Base-by-base conservation (phyloP, 2,888 invertebrate species). In the Parnassius glacialis region DNA sequence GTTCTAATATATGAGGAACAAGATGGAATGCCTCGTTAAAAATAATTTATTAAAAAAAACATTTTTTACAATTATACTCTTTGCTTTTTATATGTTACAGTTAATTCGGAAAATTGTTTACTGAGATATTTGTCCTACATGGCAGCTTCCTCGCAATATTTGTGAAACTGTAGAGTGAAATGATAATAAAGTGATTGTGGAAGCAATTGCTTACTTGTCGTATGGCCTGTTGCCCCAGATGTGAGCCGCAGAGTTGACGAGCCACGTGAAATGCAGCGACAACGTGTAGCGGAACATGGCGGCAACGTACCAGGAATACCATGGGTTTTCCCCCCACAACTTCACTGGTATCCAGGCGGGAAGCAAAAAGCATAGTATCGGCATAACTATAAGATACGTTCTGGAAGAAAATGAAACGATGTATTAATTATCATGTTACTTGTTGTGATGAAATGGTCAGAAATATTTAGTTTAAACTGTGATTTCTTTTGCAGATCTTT, bases 201-300 rank as follows among this genome's bases (percentile, higher is more conserved):
- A 50, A 67, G 16, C 87, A 50, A 54, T 47, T 1, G 10, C 94
- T 93, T 82, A 95, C 95, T 93, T 93, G 83, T 99, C 98, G 81
- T 96, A 98, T 1, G 98, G 98, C 76, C 94, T 95, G 81, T 94
- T 95, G 69, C 98, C 98, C 94, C 96, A 98, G 73, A 97, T 95
- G 81, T 98, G 98, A 0, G 98, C 98, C 0, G 96, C 97, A 65
- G 97, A 97, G 90, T 98, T 98, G 16, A 98, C 97, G 64, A 97
- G 89, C 98, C 98, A 98, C 0, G 98, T 98, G 73, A 94, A 93
- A 82, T 99, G 95, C 52, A 98, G 92, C 0, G 95, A 93, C 9
- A 95, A 53, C 3, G 94, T 94, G 86, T 97, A 98, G 61, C 98
- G 93, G 68, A 95, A 89, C 65, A 97, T 90, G 10, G 94, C 93